A percentile compares a stretch with the other conserved stretches of the same genome.
phyloP scores from a whole-genome alignment of 1,140 invertebrate genomes.

The Monomorium pharaonis region DNA sequence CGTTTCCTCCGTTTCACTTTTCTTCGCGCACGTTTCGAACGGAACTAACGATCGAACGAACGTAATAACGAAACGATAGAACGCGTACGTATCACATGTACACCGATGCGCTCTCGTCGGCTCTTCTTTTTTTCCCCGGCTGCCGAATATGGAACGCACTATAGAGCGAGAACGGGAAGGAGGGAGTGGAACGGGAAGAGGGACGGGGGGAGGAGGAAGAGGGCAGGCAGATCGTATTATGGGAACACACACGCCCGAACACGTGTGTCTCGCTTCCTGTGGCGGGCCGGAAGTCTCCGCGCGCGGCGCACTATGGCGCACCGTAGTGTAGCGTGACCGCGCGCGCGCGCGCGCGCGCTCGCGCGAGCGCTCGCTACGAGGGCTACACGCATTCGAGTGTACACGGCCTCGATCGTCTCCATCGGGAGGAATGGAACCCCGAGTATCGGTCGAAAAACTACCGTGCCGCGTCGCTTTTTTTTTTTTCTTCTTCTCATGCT shows the following conservation, averaged over 20 bases:
- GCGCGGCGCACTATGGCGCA: slow-evolving; percentile 81
- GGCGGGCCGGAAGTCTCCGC: slow-evolving; percentile 83
- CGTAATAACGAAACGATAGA: not conserved
- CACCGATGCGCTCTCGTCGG: slow-evolving; percentile 39
- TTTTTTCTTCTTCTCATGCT: slow-evolving; percentile 50
- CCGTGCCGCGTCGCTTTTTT: slow-evolving; percentile 53
- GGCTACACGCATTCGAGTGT: slow-evolving; percentile 75
- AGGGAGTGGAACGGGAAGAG: not conserved
- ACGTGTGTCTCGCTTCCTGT: slow-evolving; percentile 84
- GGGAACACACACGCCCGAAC: slow-evolving; percentile 81
- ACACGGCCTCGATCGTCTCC: slow-evolving; percentile 64
- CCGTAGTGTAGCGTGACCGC: slow-evolving; percentile 80
- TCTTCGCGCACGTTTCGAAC: slow-evolving; percentile 53
- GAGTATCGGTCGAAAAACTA: slow-evolving; percentile 76
- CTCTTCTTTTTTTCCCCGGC: not conserved
- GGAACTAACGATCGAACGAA: slow-evolving; percentile 8
- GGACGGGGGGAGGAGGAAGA: not conserved
- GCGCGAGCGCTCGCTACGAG: slow-evolving; percentile 80
- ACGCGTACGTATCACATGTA: slow-evolving; percentile 32
- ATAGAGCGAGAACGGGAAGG: slow-evolving; percentile 53
- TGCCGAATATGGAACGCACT: slow-evolving; percentile 65
- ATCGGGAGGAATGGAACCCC: slow-evolving; percentile 78
- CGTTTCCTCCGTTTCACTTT: slow-evolving; percentile 59
- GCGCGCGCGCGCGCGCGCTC: slow-evolving; percentile 82
- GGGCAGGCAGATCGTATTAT: slow-evolving; percentile 67